A percentile compares a stretch with the other conserved stretches of the same genome.
Evolutionary conservation across 2,113 vertebrate species (phyloP).

Genomic region (Microcebus murinus): DNA sequence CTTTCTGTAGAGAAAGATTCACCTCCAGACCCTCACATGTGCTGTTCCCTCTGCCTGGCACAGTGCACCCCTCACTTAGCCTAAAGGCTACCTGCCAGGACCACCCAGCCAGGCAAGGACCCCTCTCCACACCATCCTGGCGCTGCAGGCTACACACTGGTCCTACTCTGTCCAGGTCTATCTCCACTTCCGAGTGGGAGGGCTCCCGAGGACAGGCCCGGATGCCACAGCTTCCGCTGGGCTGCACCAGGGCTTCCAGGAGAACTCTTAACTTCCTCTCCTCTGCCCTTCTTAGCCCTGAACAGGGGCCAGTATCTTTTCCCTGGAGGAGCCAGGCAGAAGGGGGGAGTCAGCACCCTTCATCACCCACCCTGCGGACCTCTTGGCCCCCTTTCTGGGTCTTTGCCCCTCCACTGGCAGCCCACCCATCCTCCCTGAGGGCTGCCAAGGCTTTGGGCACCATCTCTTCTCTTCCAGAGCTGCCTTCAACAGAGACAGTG

Average conservation of each 20-base stretch:
- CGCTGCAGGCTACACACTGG: too few relatives aligned
- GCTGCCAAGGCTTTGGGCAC: background rate
- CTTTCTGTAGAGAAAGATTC: background rate
- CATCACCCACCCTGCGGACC: too few relatives aligned
- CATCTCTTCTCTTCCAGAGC: background rate
- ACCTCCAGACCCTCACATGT: background rate
- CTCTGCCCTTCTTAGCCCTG: background rate
- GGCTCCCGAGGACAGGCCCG: background rate
- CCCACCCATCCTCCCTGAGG: background rate
- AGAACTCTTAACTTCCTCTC: background rate
- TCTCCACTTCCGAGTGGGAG: background rate
- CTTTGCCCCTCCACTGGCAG: background rate
- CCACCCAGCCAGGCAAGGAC: background rate
- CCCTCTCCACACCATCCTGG: background rate
- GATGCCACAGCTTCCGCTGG: background rate
- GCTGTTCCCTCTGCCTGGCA: background rate
- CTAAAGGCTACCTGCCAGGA: background rate
- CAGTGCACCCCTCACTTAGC: background rate
- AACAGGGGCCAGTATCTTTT: rapidly evolving
- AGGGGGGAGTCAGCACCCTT: background rate
- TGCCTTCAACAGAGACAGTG: background rate
- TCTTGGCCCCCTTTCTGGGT: background rate
- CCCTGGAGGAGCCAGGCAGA: background rate
- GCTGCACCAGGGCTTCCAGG: background rate
- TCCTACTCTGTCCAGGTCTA: background rate